phyloP scores from a whole-genome alignment of 1,140 invertebrate genomes.

The Leptoteleia sp. region DNA sequence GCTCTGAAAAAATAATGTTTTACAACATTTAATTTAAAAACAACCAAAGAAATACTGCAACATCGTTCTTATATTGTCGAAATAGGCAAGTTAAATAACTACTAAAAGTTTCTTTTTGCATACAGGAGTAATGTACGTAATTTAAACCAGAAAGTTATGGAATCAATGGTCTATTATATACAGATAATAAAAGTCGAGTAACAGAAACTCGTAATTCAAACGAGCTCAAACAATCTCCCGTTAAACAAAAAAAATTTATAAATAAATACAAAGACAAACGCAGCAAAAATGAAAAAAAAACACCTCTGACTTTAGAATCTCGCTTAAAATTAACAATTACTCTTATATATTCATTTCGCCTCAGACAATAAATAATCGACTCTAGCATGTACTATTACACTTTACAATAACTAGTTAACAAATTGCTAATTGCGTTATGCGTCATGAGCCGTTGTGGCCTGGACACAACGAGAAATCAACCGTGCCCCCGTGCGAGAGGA shows the following conservation, averaged over 20 bases:
- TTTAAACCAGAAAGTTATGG: no score
- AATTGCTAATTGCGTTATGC: slow-evolving; percentile 50
- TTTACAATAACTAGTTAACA: slow-evolving; percentile 63
- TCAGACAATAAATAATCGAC: slow-evolving; percentile 56
- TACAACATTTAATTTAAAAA: slow-evolving; percentile 28
- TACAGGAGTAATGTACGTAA: neutral
- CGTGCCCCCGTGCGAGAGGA: neutral
- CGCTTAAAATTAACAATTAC: slow-evolving; percentile 45
- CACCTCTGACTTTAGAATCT: neutral
- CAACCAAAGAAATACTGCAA: neutral
- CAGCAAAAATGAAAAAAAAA: slow-evolving; percentile 6
- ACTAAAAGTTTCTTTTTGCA: slow-evolving; percentile 57
- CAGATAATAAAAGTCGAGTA: no score
- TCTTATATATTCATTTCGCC: slow-evolving; percentile 33
- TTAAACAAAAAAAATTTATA: no score
- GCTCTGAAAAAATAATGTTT: neutral
- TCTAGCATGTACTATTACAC: slow-evolving; percentile 47
- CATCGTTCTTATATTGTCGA: no score
- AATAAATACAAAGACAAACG: neutral
- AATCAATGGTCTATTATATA: no score
- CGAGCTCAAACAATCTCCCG: no score
- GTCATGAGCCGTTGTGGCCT: neutral
- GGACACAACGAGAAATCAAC: slow-evolving; percentile 5
- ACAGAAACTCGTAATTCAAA: no score
- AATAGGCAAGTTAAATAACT: slow-evolving; percentile 8